phyloP scores from a whole-genome alignment of 1,140 invertebrate genomes.

The Drosophila auraria region DNA sequence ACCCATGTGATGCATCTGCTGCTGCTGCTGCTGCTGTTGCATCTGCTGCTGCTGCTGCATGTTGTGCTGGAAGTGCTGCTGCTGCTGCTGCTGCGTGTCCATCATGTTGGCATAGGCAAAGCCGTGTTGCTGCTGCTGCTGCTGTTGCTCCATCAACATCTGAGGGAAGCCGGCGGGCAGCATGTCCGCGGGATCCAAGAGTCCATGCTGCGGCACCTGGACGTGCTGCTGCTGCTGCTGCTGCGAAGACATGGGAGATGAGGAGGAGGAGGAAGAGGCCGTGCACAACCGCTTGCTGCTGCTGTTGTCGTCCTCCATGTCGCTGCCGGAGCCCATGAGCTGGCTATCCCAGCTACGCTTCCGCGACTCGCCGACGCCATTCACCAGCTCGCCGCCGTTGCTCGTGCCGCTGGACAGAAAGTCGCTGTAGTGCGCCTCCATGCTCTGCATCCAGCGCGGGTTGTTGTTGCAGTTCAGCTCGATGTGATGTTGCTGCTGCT shows the following conservation, averaged over 20 bases:
- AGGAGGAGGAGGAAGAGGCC: conserved; percentile 68
- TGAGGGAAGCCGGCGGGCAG: conserved; percentile 63
- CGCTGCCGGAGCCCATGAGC: conserved; percentile 72
- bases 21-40: conserved; percentile 59
- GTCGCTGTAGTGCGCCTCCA: conserved; percentile 78
- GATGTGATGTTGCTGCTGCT: conserved; percentile 75
- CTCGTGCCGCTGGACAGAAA: conserved; percentile 59
- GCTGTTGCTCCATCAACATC: conserved; percentile 68
- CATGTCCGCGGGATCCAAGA: conserved; percentile 76
- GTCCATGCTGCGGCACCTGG: conserved; percentile 59
- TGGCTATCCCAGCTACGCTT: conserved; percentile 81
- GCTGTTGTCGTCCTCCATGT: conserved; percentile 71
- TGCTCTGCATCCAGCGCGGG: conserved; percentile 82
- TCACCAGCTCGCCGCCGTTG: conserved; percentile 58
- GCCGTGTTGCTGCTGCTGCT: conserved; percentile 74
- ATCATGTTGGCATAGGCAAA: conserved; percentile 65
- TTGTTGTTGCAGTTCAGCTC: conserved; percentile 79
- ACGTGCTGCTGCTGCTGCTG: conserved; percentile 52
- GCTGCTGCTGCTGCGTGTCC: conserved; percentile 64
- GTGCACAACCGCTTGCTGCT: conserved; percentile 76
- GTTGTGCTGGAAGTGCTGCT: conserved; percentile 63
- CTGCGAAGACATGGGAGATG: conserved; percentile 69
- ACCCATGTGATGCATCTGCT: conserved; percentile 74
- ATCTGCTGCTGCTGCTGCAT: conserved; percentile 71
- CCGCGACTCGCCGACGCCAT: conserved; percentile 52